phyloP scores from a whole-genome alignment of 35 echinoderm and acorn worm genomes.

The Apostichopus parvimensis region DNA sequence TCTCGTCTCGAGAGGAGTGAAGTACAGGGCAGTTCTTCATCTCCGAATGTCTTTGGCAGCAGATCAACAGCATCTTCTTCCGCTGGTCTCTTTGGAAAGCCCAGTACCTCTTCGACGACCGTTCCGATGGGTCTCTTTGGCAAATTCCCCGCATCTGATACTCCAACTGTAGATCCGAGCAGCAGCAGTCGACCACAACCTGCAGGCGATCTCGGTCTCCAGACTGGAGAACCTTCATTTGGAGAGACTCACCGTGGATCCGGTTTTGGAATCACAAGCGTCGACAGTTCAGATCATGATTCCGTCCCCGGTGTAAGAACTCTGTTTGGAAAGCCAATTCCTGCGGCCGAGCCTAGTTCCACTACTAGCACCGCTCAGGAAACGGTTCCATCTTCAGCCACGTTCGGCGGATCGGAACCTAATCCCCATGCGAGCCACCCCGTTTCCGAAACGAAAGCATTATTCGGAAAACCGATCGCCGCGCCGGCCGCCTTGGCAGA shows the following conservation, averaged over 20 bases:
- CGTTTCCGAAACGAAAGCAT: not conserved
- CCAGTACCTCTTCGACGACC: not conserved
- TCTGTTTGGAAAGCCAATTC: constrained; percentile 22
- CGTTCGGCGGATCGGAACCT: constrained; percentile 5
- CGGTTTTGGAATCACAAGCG: not conserved
- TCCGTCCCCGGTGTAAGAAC: not conserved
- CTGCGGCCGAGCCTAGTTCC: not conserved
- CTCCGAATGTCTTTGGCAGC: not conserved
- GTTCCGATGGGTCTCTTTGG: not conserved
- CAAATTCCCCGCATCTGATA: not conserved
- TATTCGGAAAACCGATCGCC: constrained; percentile 6
- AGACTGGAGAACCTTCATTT: not conserved
- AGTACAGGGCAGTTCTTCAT: not conserved
- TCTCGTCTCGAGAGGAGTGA: not conserved
- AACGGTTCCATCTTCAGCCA: not conserved
- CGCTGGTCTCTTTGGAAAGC: constrained; percentile 21
- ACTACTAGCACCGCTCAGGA: not conserved
- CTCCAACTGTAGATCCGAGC: not conserved
- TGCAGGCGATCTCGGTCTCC: not conserved
- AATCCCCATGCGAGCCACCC: not conserved
- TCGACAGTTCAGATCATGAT: not conserved
- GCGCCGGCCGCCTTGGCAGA: not conserved
- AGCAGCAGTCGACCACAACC: too few species aligned
- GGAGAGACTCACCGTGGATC: not conserved
- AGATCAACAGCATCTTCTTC: not conserved